Evolutionary conservation across 2,113 vertebrate species (phyloP), one percentile per base, ranked within the genome.

Genomic region (Apteryx owenii): DNA sequence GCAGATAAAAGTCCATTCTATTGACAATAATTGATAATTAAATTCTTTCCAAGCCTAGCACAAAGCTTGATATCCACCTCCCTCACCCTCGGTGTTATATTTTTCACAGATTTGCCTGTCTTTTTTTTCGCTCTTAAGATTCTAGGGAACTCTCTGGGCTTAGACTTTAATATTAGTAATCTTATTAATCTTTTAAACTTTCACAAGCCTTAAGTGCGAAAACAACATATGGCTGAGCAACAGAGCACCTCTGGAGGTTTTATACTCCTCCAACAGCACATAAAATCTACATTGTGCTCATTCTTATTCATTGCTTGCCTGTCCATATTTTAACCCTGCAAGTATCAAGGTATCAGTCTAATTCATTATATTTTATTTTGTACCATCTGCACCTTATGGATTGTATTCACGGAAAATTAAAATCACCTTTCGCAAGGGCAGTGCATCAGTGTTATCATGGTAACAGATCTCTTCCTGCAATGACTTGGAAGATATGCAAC

Each of bases 161-260:
- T 91, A 90, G 77, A 92, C 69, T 85, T 93, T 85, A 91, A 95
- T 95, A 97, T 96, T 94, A 92, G 78, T 89, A 96, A 95, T 95
- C 90, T 95, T 97, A 96, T 96, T 97, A 97, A 96, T 97, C 86
- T 96, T 92, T 97, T 95, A 97, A 96, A 97, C 82, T 94, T 94
- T 95, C 90, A 72, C 73, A 89, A 86, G 83, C 82, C 66, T 95
- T 94, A 83, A 90, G 80, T 81, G 54, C 5, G 6, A 90, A 95
- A 93, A 90, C 89, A 96, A 79, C 97, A 98, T 97, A 97, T 97
- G 97, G 95, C 95, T 95, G 60, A 90, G 85, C 85, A 96, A 89
- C 88, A 90, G 77, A 92, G 46, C 62, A 88, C 48, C 95, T 97
- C 96, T 92, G 92, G 94, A 97, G 95, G 95, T 85, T 96, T 96